Evolutionary conservation across 2,888 invertebrate species (phyloP).

Genomic region (Cryptops parisi): DNA sequence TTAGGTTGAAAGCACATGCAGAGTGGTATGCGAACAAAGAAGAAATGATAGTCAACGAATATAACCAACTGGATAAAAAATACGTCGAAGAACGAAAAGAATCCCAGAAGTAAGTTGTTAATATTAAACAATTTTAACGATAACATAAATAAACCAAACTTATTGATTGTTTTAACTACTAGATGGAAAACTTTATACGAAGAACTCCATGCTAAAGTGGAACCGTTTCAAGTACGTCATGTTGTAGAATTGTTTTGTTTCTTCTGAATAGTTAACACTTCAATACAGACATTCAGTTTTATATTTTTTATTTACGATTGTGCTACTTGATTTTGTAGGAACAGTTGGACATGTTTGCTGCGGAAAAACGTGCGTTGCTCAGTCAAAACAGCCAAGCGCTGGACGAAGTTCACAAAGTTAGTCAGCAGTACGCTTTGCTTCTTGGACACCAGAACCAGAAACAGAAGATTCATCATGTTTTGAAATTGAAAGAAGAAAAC

Average conservation of each 20-base stretch:
- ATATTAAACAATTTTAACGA: too few species aligned
- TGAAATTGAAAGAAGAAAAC: constrained; percentile 32
- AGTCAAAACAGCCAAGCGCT: constrained; percentile 31
- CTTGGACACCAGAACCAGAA: constrained; percentile 50
- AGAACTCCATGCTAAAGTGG: constrained; percentile 27
- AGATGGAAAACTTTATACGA: constrained; percentile 23
- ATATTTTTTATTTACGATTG: constrained; percentile 16
- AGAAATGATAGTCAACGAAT: constrained; percentile 3
- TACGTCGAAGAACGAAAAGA: background rate
- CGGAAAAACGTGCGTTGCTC: constrained; percentile 33
- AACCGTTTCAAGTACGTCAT: constrained; percentile 27
- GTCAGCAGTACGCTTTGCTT: constrained; percentile 42
- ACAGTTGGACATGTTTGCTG: constrained; percentile 37
- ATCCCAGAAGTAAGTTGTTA: background rate
- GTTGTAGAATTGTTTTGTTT: too few species aligned
- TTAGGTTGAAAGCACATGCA: constrained; percentile 5
- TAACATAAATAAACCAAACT: background rate
- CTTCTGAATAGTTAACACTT: too few species aligned
- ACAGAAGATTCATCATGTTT: constrained; percentile 45
- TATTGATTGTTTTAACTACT: background rate
- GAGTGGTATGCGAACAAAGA: constrained; percentile 14
- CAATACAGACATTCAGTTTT: background rate
- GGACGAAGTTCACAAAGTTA: constrained; percentile 39
- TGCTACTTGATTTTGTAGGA: constrained; percentile 34
- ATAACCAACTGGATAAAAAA: constrained; percentile 2